A percentile compares a stretch with the other conserved stretches of the same genome.
Evolutionary conservation across 2,888 invertebrate species (phyloP).

Genomic region (Meteorus colon): DNA sequence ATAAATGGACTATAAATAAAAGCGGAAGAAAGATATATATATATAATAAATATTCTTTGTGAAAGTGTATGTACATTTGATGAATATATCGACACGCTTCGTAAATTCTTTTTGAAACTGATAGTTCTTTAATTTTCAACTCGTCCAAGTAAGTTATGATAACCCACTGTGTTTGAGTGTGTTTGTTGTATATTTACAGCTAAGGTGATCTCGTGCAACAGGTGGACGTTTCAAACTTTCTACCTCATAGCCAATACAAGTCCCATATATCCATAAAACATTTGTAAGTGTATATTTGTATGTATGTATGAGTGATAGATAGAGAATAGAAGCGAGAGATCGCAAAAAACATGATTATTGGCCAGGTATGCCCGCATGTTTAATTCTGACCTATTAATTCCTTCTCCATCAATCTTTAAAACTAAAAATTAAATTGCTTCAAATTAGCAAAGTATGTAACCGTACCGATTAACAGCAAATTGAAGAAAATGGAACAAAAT

Average conservation of each 20-base stretch:
- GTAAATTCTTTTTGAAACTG: constrained; percentile 32
- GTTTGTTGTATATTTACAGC: background rate
- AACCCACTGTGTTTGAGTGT: constrained; percentile 10
- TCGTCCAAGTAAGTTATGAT: constrained; percentile 30
- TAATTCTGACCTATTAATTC: background rate
- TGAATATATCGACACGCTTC: constrained; percentile 28
- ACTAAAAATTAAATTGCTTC: background rate
- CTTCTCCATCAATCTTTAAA: background rate
- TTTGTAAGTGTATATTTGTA: background rate
- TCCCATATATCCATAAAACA: constrained; percentile 12
- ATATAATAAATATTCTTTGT: constrained; percentile 28
- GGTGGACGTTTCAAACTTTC: constrained; percentile 50
- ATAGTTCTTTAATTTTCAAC: constrained; percentile 29
- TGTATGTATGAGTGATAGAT: background rate
- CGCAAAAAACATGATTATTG: background rate
- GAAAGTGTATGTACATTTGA: constrained; percentile 23
- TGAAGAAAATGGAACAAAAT: background rate
- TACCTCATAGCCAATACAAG: constrained; percentile 43
- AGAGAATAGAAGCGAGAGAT: background rate
- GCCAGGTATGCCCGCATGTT: background rate
- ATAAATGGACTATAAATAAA: constrained; percentile 11
- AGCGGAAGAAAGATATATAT: constrained; percentile 25
- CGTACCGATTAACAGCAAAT: background rate
- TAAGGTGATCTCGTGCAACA: constrained; percentile 41
- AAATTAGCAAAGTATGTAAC: background rate